Evolutionary conservation across 2,888 invertebrate genomes (phyloP), one percentile per base, ranked within the genome.

Genomic region (Rhaphigaster nebulosa): DNA sequence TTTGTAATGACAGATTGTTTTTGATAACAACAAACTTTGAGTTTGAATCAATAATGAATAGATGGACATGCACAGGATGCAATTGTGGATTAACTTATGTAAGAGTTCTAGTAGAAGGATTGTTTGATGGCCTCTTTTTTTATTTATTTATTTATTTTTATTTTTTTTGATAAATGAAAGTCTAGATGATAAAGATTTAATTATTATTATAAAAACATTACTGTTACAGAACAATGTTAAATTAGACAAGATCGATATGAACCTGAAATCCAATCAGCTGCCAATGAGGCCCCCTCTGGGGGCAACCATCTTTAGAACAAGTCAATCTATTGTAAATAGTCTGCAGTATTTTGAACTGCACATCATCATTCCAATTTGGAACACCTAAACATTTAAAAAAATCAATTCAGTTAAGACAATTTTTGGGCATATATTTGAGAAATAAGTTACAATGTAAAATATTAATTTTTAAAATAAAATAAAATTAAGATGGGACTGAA

Each of bases 241-340:
- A 91, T 15, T 76, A 20, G 5, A 84, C 34, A 45, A 41, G 20
- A 80, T 20, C 12, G 0, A 90, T 18, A 54, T 56, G 34, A 56
- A 93, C 93, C 93, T 95, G 95, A 93, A 95, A 95, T 26, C 95
- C 95, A 91, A 95, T 94, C 84, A 93, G 93, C 92, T 95, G 95
- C 95, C 95, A 95, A 92, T 95, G 95, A 87, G 93, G 92, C 20
- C 95, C 95, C 93, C 93, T 94, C 41, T 94, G 93, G 23, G 94
- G 93, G 92, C 94, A 94, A 92, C 94, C 94, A 91, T 94, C 93
- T 88, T 93, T 93, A 15, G 94, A 92, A 92, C 94, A 94, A 38
- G 94, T 94, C 80, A 95, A 92, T 91, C 93, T 93, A 90, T 93
- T 94, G 93, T 94, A 95, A 20, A 95, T 93, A 12, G 94, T 94